Percentiles rank a stretch among this genome's conserved stretches.
These are phyloP conservation scores for Heteronetta atricapilla DNA, from an alignment of 2,113 vertebrate species.

Conservation along the genomic window DNA sequence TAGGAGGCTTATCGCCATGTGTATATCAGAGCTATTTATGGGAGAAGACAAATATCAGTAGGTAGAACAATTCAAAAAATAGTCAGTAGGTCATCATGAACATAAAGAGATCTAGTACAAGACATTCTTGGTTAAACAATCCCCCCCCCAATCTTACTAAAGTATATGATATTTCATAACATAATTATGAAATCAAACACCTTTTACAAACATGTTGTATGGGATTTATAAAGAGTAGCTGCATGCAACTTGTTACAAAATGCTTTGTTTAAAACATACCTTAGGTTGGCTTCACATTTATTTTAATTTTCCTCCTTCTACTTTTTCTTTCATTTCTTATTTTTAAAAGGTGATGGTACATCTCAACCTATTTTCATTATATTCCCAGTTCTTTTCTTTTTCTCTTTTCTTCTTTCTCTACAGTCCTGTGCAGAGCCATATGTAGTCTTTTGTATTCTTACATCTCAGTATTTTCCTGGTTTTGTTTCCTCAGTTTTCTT, in stretches of 20 bases:
- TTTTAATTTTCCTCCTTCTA: neutral
- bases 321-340: neutral
- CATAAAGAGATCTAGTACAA: neutral
- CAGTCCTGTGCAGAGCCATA: neutral
- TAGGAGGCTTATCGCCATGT: neutral
- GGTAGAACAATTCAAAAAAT: neutral
- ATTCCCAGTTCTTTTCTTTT: neutral
- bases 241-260: neutral
- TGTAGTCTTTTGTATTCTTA: neutral
- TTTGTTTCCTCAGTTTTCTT: neutral
- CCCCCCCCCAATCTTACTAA: rapidly evolving
- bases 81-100: neutral
- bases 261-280: neutral
- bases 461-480: neutral
- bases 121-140: neutral
- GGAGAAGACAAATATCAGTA: neutral
- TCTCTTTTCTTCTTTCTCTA: neutral
- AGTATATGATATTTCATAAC: neutral
- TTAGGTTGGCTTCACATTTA: neutral
- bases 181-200: neutral
- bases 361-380: neutral
- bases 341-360: neutral
- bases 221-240: neutral
- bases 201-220: neutral
- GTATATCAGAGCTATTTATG: neutral